phyloP scores from a whole-genome alignment of 2,113 vertebrate genomes.

The Leptosomus discolor region DNA sequence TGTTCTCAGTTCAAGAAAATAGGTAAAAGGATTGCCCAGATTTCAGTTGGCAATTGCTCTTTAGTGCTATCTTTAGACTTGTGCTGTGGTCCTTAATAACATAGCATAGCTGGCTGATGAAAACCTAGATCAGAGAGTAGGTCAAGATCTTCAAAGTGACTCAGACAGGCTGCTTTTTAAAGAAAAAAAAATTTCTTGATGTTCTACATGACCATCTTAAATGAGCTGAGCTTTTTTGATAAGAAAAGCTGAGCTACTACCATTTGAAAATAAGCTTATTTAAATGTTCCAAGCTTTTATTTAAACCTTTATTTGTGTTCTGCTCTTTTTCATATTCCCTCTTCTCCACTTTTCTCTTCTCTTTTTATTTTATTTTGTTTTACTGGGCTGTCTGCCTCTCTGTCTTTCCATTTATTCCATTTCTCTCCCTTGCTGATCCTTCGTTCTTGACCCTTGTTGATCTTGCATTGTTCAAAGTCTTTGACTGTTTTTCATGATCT shows the following conservation, averaged over 20 bases:
- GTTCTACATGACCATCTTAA: background rate
- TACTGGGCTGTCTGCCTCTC: background rate
- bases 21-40: background rate
- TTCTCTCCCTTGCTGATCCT: background rate
- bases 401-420: background rate
- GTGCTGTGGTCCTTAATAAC: background rate
- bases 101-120: background rate
- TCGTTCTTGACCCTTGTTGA: background rate
- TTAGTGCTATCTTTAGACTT: background rate
- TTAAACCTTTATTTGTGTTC: background rate
- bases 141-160: background rate
- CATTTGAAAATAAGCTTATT: background rate
- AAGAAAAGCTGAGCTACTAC: background rate
- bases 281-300: background rate
- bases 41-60: background rate
- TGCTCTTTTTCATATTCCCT: background rate
- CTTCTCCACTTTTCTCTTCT: background rate
- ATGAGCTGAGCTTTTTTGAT: background rate
- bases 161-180: background rate
- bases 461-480: background rate
- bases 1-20: background rate
- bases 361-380: background rate
- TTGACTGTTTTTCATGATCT: background rate
- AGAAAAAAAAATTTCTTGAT: background rate
- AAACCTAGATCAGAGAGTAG: background rate